phyloP scores from a whole-genome alignment of 2,888 invertebrate genomes.

The Bombyx huttoni region DNA sequence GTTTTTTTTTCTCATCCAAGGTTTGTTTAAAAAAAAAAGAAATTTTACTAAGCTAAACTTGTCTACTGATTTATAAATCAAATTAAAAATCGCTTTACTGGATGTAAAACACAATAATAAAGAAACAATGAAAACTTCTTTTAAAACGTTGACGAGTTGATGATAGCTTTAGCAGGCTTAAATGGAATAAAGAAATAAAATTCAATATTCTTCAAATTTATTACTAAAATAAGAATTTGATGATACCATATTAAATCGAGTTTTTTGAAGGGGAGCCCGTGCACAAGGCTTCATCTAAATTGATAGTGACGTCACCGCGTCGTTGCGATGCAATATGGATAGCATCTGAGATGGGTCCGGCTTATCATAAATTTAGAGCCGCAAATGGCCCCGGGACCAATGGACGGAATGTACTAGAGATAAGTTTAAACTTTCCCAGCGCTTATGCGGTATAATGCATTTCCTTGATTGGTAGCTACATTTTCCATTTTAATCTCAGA shows the following conservation, averaged over 20 bases:
- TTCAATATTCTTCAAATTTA: no score
- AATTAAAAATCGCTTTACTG: no score
- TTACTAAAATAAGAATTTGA: no score
- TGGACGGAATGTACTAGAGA: slow-evolving; percentile 4
- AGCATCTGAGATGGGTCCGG: background rate
- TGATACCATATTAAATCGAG: background rate
- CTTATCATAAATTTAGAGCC: slow-evolving; percentile 4
- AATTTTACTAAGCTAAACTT: no score
- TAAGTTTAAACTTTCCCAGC: slow-evolving; percentile 10
- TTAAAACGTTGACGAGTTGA: no score
- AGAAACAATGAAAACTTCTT: no score
- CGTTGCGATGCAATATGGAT: slow-evolving; percentile 4
- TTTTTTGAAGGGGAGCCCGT: background rate
- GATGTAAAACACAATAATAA: no score
- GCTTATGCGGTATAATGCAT: slow-evolving; percentile 27
- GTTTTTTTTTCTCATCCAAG: no score
- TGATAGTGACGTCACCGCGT: background rate
- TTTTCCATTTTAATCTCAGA: slow-evolving; percentile 26
- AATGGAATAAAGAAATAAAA: no score
- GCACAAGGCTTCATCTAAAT: background rate
- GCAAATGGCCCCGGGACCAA: background rate
- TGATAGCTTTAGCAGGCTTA: no score
- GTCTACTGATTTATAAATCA: no score
- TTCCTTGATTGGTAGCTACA: slow-evolving; percentile 32
- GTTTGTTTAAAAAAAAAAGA: no score